Evolutionary conservation across 2,888 invertebrate genomes (phyloP), one percentile per base, ranked within the genome.

Genomic region (Mythimna lalbum): DNA sequence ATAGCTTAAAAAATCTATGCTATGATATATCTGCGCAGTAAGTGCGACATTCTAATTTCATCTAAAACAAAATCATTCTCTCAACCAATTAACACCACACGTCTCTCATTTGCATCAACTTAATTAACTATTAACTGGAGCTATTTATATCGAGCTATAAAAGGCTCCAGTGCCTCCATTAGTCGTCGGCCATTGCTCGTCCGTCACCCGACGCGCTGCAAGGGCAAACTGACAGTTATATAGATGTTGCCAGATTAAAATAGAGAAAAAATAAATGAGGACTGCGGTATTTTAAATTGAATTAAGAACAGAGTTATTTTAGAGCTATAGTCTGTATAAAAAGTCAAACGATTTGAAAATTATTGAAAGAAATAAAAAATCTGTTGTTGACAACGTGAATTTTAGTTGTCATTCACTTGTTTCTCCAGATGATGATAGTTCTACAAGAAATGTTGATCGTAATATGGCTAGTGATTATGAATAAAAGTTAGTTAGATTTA

Each of bases 71-170:
- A 72, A 33, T 17, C 10, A 27, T 47, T 56, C 17, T 27, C 19
- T 50, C 19, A 68, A 12, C 4, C 10, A 49, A 52, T 53, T 9
- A 7, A 39, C 17, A 63, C 9, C 31, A 49, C n/a, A 36, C 21
- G 23, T 52, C 27, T 36, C 31, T 27, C 27, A 57, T 57, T 21
- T 39, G n/a, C 52, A 56, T 43, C 47, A 63, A 31, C n/a, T 50
- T 63, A 62, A 76, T 78, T 62, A 73, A 52, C 31, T 27, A 63
- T 63, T 17, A 62, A 61, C 62, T 9, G 3, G 27, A 49, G 68
- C 43, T 77, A 80, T 55, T 55, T 61, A 55, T 55, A 74, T 19
- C 17, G 63, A 12, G 36, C 43, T 79, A 23, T 69, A 67, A 62
- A 49, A 10, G 19, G 39, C 52, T 6, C 43, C 19, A 49, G 14